Base-by-base conservation (phyloP, 2,888 invertebrate species). In the Drosophila gaucha region DNA sequence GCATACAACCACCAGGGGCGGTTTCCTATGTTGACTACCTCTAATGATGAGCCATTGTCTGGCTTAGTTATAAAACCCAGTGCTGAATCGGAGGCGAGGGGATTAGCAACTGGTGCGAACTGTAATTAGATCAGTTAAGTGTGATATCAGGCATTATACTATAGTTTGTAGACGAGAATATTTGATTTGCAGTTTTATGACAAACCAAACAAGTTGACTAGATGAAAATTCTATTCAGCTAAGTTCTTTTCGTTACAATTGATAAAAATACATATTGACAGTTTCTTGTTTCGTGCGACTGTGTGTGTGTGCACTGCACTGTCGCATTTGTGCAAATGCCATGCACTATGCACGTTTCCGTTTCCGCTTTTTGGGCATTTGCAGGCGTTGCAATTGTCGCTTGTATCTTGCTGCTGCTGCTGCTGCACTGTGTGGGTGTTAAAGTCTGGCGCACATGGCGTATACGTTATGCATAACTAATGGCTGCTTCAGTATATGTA, bases 391-490 rank as follows among this genome's bases (percentile, higher is more conserved):
- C 82, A 86, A 80, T 82, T 86, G 80, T 86, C 80, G 86, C 80
- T 74, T 79, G 56, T 67, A 68, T 41, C 54, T 56, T 26, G 46
- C 51, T 60, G 31, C 38, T 39, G 46, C 52, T 57, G 22, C 24
- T 30, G 52, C 50, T 6, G n/a, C 18, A 9, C 50, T 33, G 59
- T 58, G 65, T 59, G 73, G 65, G 87, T 60, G 88, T 74, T 47
- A 72, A 68, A 78, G 85, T 74, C 75, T 67, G 68, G 65, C 56
- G 67, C 85, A 78, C 85, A 78, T 79, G 70, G 72, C 64, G 86
- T 71, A 86, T 82, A 88, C 79, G 79, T 77, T 79, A 86, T 88
- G 88, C 88, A 84, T 84, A 84, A 84, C 83, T 88, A 84, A 84
- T 84, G 83, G 68, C 72, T 70, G 72, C 70, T 69, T 60, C 74